Conservation (phyloP, 2,888 invertebrate species). For the Norana najaformis region DNA sequence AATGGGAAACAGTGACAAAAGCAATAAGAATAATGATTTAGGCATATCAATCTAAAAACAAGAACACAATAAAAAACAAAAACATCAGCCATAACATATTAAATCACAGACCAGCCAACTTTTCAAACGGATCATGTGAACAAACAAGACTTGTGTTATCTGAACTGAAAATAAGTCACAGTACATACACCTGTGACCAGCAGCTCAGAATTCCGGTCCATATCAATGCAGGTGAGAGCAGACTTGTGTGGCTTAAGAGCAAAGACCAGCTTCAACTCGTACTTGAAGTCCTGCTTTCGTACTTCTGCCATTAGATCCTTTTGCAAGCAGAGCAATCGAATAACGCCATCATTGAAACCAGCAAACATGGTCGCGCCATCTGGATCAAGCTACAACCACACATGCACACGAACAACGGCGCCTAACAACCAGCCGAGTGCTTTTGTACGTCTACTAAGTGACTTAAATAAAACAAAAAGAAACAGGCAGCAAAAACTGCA, state of each 20-base stretch:
- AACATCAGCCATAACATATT: background rate
- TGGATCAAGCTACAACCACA: constrained; percentile 56
- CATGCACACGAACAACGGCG: background rate
- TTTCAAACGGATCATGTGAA: no score
- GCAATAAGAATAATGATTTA: background rate
- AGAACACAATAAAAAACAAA: background rate
- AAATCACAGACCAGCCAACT: background rate
- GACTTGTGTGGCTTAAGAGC: constrained; percentile 62
- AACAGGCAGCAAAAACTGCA: no score
- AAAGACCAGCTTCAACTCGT: constrained; percentile 56
- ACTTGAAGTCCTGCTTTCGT: constrained; percentile 46
- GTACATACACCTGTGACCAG: background rate
- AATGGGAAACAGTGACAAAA: background rate
- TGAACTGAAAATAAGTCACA: background rate
- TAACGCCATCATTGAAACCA: constrained; percentile 62
- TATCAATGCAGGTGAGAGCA: constrained; percentile 54
- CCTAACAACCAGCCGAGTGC: background rate
- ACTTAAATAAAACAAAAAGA: no score
- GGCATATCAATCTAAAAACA: background rate
- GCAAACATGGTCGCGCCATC: constrained; percentile 58
- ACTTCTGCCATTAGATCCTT: constrained; percentile 44
- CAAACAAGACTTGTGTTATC: background rate
- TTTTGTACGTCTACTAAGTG: background rate
- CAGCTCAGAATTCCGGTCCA: constrained; percentile 47
- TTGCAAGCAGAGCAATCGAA: constrained; percentile 55